phyloP scores from a whole-genome alignment of 2,113 vertebrate species.

The Callospermophilus lateralis region DNA sequence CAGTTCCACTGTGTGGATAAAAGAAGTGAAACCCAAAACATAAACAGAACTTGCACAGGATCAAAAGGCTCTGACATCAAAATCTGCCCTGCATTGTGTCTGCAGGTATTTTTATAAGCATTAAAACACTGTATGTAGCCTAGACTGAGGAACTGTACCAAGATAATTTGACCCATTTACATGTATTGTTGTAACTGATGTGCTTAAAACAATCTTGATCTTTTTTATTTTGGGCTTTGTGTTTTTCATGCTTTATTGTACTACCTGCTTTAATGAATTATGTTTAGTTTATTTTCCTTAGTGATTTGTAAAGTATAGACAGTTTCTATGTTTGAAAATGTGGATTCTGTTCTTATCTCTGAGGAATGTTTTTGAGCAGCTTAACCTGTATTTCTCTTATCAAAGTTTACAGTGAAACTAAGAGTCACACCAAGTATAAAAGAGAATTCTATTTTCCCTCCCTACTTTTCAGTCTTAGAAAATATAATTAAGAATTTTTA shows the following conservation, averaged over 20 bases:
- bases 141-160: not conserved
- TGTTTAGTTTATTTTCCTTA: not conserved
- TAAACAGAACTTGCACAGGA: not conserved
- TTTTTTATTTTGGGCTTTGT: not conserved
- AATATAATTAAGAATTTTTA: not conserved
- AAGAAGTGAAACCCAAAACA: not conserved
- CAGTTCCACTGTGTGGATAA: not conserved
- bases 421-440: not conserved
- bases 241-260: not conserved
- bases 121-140: not conserved
- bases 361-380: not conserved
- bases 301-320: not conserved
- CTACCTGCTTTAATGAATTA: not conserved
- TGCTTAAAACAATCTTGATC: not conserved
- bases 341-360: not conserved
- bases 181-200: not conserved
- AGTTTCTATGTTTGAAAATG: slow-evolving; percentile 2
- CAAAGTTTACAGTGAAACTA: not conserved
- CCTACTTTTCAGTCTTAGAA: not conserved
- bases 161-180: not conserved
- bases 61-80: not conserved
- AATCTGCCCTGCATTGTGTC: not conserved
- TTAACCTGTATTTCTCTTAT: not conserved
- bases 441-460: not conserved
- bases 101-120: not conserved